These are phyloP conservation scores for Mantis religiosa DNA, from an alignment of 2,888 invertebrate species.

Conservation along the genomic window DNA sequence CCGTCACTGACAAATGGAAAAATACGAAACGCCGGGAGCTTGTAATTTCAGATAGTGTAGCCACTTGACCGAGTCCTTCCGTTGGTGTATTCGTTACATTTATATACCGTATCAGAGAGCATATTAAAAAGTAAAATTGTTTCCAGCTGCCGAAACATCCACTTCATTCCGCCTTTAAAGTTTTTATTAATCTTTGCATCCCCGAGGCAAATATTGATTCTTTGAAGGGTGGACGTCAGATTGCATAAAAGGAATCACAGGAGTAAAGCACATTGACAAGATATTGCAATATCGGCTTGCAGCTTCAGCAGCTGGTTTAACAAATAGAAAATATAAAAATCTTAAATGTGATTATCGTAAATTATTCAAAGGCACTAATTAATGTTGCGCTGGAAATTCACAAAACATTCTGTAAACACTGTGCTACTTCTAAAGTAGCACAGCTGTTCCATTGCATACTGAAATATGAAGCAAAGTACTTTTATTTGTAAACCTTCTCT, in stretches of 20 bases:
- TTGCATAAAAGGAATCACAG: background rate
- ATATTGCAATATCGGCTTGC: background rate
- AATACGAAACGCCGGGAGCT: background rate
- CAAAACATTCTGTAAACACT: no score
- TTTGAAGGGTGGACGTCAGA: background rate
- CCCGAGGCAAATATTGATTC: background rate
- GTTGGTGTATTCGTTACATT: background rate
- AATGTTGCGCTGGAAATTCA: no score
- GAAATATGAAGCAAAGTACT: no score
- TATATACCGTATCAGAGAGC: background rate
- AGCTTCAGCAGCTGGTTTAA: no score
- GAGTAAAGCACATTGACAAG: background rate
- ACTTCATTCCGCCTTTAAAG: background rate
- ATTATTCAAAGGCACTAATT: no score
- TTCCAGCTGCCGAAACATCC: background rate
- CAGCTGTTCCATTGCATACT: no score
- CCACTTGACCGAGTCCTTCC: background rate
- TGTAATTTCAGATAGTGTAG: no score
- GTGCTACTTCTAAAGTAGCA: no score
- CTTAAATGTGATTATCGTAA: no score
- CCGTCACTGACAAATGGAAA: background rate
- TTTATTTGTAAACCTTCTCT: no score
- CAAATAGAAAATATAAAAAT: no score
- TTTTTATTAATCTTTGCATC: background rate
- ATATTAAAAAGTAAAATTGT: background rate